Conservation (phyloP, 53 echinoderm and acorn worm genomes). For the Luidia sarsii region DNA sequence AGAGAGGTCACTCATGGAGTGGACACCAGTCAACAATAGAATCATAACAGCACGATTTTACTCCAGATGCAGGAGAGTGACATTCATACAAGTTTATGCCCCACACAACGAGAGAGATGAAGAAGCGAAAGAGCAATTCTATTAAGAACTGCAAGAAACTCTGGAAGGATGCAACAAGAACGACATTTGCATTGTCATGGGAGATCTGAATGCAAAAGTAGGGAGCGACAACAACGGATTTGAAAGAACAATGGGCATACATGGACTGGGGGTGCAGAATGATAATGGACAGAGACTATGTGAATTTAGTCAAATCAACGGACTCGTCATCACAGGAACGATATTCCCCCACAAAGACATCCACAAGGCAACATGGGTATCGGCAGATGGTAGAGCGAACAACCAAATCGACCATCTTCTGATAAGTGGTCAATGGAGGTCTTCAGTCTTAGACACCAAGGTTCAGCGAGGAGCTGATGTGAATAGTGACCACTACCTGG, state of each 20-base stretch:
- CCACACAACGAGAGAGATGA: slow-evolving; percentile 49
- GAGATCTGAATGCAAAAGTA: slow-evolving; percentile 54
- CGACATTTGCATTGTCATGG: slow-evolving; percentile 53
- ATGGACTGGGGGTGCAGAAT: background rate
- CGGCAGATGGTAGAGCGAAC: background rate
- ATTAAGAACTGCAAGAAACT: slow-evolving; percentile 36
- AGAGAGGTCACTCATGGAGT: slow-evolving; percentile 19
- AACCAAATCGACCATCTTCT: slow-evolving; percentile 2
- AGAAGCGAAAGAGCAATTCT: slow-evolving; percentile 44
- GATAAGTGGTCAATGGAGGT: background rate
- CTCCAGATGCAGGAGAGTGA: slow-evolving; percentile 18
- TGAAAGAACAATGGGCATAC: slow-evolving; percentile 32
- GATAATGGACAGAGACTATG: background rate
- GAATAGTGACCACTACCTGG: slow-evolving; percentile 1
- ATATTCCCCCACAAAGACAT: background rate
- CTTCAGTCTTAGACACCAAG: background rate
- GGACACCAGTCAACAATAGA: slow-evolving; percentile 40
- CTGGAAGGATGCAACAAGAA: slow-evolving; percentile 27
- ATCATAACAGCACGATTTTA: slow-evolving; percentile 38
- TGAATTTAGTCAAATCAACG: background rate
- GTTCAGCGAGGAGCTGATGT: background rate
- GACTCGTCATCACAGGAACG: background rate
- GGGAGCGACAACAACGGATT: slow-evolving; percentile 30
- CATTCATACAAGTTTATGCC: slow-evolving; percentile 52
- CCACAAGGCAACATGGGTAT: background rate